Evolutionary conservation across 92 coral and sea anemone species (phyloP), one percentile per base, ranked within the genome.

Genomic region (Palythoa heliodiscus): DNA sequence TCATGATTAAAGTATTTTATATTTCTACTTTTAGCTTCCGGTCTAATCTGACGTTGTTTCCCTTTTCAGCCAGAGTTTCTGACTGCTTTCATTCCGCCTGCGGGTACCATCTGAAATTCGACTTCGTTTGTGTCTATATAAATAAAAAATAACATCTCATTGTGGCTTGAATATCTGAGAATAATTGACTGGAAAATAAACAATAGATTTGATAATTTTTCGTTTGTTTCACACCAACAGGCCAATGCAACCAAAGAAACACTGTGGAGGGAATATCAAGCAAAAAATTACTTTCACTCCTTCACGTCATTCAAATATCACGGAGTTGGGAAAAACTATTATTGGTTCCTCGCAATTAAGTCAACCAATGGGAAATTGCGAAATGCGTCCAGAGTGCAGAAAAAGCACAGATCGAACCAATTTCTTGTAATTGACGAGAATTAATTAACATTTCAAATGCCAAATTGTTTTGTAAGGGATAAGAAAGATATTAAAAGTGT

Each of bases 331-430:
- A 84, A 52, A 22, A 79, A 61, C 68, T 77, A 78, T 54, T 50
- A 72, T 47, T 89, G 87, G 83, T 89, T 66, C 72, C 73, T 89
- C 48, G 91, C 86, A 14, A 83, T 89, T 22, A 89, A 84, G 61
- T 84, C 83, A 35, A 39, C 72, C 35, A 85, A 89, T 71, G 91
- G 91, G 5, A 19, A 85, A 57, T 53, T 89, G 73, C 86, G 87
- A 17, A 89, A 72, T 3, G 91, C 91, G 13, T 70, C 82, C 15
- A 84, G 78, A 25, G 91, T 84, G 37, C 72, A 23, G 14, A 71
- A 82, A 58, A 77, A 78, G 54, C 91, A 89, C 38, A 89, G 87
- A 78, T 66, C 88, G 3, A 64, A 76, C 58, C 88, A 89, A 24
- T 89, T 89, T 48, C 88, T 89, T 75, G 78, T 83, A 15, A 22